Percentiles rank a stretch among this genome's conserved stretches.
Conservation (phyloP, 2,888 invertebrate genomes). For the Drosophila subquinaria region DNA sequence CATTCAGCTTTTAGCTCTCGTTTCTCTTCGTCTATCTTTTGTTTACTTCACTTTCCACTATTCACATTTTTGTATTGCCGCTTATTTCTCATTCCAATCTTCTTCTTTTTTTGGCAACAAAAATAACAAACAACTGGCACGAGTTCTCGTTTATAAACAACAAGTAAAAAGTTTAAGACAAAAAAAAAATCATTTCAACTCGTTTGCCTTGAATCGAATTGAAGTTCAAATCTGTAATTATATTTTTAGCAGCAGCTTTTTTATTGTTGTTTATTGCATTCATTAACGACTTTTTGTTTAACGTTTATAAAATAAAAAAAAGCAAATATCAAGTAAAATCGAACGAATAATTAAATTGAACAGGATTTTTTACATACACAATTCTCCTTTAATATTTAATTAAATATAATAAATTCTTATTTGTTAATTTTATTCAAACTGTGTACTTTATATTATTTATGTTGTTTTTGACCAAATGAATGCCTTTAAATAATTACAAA, state of each 20-base stretch:
- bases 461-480: neutral
- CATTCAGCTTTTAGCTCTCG: constrained; percentile 11
- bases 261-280: constrained; percentile 6
- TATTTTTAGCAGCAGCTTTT: constrained; percentile 53
- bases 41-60: constrained; percentile 26
- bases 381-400: neutral
- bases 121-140: constrained; percentile 51
- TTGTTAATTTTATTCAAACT: neutral
- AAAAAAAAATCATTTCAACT: constrained; percentile 61
- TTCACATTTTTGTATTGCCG: constrained; percentile 13
- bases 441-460: neutral
- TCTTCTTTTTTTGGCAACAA: constrained; percentile 60
- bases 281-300: constrained; percentile 21
- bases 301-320: neutral
- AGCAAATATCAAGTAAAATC: neutral
- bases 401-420: too few relatives aligned
- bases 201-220: constrained; percentile 78
- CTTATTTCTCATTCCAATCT: constrained; percentile 25
- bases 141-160: constrained; percentile 72
- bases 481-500: neutral
- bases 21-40: constrained; percentile 2
- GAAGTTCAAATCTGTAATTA: constrained; percentile 74
- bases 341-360: neutral
- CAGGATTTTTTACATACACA: neutral
- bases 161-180: constrained; percentile 35